Conservation (phyloP, 2,888 invertebrate genomes). For the Xiphydria camelus region DNA sequence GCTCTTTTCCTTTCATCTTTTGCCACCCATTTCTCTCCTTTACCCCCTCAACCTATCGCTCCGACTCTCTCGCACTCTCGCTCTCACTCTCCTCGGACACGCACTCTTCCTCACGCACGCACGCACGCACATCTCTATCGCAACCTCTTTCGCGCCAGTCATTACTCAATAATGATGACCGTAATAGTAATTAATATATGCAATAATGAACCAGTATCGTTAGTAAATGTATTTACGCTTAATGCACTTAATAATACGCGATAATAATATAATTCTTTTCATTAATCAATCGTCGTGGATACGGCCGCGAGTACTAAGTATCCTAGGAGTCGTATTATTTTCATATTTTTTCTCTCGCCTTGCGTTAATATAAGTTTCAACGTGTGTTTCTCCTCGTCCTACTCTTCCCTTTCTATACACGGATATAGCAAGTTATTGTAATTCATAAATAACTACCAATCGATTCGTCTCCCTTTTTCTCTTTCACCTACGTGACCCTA, state of each 20-base stretch:
- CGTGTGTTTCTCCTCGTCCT: neutral
- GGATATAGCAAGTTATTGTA: neutral
- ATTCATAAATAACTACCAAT: neutral
- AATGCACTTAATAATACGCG: conserved; percentile 23
- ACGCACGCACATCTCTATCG: neutral
- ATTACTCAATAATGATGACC: conserved; percentile 10
- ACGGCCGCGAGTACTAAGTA: conserved; percentile 1
- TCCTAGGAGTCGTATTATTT: conserved; percentile 5
- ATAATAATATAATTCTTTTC: conserved; percentile 19
- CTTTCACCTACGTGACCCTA: neutral
- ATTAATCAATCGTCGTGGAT: conserved; percentile 3
- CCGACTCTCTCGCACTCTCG: neutral
- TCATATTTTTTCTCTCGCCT: neutral
- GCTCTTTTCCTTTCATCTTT: neutral
- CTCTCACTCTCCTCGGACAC: neutral
- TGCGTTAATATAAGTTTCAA: neutral
- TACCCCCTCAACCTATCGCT: no score
- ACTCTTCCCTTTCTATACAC: neutral
- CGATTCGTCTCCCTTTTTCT: neutral
- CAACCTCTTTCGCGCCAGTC: no score
- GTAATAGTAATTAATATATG: conserved; percentile 21
- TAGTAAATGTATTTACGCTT: conserved; percentile 29
- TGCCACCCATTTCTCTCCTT: neutral
- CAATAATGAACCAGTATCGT: conserved; percentile 29
- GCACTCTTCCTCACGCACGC: neutral